Base-by-base conservation (phyloP, 1,140 invertebrate species). In the Lordiphosa stackelbergi region DNA sequence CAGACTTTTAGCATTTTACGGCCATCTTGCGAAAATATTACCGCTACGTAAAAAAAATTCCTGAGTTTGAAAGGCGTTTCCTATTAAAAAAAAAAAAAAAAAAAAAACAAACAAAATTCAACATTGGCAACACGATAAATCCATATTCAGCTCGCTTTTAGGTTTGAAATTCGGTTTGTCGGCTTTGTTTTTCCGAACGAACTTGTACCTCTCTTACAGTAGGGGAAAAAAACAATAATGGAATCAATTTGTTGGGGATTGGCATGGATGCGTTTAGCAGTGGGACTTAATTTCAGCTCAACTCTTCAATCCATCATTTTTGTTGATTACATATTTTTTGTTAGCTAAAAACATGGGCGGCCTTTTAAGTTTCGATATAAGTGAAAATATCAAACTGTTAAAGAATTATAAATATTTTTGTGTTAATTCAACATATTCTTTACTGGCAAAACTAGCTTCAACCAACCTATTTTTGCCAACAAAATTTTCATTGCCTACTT, bases 201-300 rank as follows among this genome's bases (percentile, higher is more conserved):
- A 10, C 9, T 10, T 3, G 10, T 41, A 13, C 6, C 24, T 28
- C 28, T 5, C 5, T 19, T 8, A 19, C 28, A 22, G 8, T 53
- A 12, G 8, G 40, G 34, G n/a, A 11, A 46, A 53, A 66, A 53
- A 66, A 56, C 48, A 70, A 65, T 66, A 66, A 58, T 36, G 12
- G 60, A 66, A 66, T 53, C 63, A 66, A 66, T 66, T 62, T 62
- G 36, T 48, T 66, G 56, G 34, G 22, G 54, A 66, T 48, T 56
- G 59, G 13, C 13, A 42, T 5, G 1, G 13, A 42, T 42, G 40
- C 40, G 9, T 6, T 42, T 16, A 16, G 13, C 4, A 19, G 10
- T 19, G 40, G 28, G 28, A 31, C 28, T 31, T 31, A 10, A 19
- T 19, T 19, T 42, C 40, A 42, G 16, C 28, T 31, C 5, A 31